phyloP scores from a whole-genome alignment of 2,888 invertebrate genomes.

The Philhelius pedissequus region DNA sequence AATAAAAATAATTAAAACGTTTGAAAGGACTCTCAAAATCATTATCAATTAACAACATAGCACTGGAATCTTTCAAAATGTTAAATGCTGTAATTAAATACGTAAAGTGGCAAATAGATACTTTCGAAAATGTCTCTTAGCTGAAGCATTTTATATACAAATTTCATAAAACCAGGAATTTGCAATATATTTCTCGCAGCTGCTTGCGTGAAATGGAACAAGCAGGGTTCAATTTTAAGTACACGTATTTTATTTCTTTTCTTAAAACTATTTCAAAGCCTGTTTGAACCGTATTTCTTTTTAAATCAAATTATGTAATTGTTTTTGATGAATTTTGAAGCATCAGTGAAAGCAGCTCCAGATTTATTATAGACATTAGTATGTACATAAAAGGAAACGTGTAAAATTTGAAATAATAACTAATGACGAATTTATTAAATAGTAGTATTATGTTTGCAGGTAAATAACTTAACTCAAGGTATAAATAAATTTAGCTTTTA shows the following conservation, averaged over 20 bases:
- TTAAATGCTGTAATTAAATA: slow-evolving; percentile 19
- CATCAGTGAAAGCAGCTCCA: slow-evolving; percentile 13
- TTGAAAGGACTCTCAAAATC: slow-evolving; percentile 6
- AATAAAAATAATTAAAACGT: slow-evolving; percentile 13
- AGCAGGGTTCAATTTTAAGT: slow-evolving; percentile 10
- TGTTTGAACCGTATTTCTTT: slow-evolving; percentile 9
- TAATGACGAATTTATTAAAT: slow-evolving; percentile 1
- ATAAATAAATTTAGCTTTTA: neutral
- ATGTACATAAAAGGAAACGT: slow-evolving; percentile 31
- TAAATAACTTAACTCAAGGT: slow-evolving; percentile 8
- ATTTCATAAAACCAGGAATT: slow-evolving; percentile 19
- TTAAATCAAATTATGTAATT: slow-evolving; percentile 29
- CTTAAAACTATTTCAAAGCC: slow-evolving; percentile 27
- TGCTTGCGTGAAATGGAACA: slow-evolving; percentile 23
- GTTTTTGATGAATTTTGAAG: neutral
- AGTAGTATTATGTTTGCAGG: neutral
- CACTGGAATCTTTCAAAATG: slow-evolving; percentile 11
- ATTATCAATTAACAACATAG: neutral
- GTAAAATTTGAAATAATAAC: slow-evolving; percentile 19
- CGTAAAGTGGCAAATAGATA: slow-evolving; percentile 19
- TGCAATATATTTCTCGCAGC: neutral
- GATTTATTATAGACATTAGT: slow-evolving; percentile 23
- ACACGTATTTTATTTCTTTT: slow-evolving; percentile 26
- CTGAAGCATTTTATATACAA: slow-evolving; percentile 19
- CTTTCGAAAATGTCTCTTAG: slow-evolving; percentile 26